phyloP scores from a whole-genome alignment of 1,140 invertebrate species.

The Lepidurus packardi region DNA sequence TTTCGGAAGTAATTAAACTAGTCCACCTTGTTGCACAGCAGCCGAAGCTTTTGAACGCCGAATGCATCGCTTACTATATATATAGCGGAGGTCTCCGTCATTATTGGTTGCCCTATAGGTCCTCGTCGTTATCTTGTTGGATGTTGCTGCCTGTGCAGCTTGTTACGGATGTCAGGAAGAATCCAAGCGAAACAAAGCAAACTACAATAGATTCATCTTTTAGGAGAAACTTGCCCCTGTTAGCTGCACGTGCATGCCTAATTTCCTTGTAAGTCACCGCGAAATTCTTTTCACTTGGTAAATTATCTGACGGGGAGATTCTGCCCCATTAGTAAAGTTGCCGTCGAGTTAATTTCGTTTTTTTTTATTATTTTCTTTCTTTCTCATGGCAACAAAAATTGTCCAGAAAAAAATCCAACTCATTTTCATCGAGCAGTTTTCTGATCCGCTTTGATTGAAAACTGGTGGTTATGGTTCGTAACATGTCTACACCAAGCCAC shows the following conservation, averaged over 20 bases:
- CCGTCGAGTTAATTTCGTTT: neutral
- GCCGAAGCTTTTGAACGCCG: neutral
- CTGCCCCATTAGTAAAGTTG: neutral
- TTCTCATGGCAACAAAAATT: neutral
- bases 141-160: neutral
- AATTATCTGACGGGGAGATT: neutral
- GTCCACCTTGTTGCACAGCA: slow-evolving; percentile 15
- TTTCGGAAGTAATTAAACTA: slow-evolving; percentile 19
- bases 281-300: neutral
- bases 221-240: neutral
- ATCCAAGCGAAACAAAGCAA: slow-evolving; percentile 8
- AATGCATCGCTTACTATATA: slow-evolving; percentile 8
- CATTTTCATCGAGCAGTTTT: neutral
- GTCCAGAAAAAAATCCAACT: neutral
- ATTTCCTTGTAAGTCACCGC: neutral
- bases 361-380: neutral
- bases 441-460: slow-evolving; percentile 3
- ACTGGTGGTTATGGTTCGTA: slow-evolving; percentile 11
- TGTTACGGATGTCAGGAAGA: slow-evolving; percentile 5
- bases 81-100: neutral
- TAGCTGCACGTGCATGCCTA: slow-evolving; percentile 7
- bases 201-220: slow-evolving; percentile 11
- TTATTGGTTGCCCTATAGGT: neutral
- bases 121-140: neutral
- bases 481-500: neutral